Percentiles rank a stretch among this genome's conserved stretches.
These are phyloP conservation scores for Megaleporinus macrocephalus DNA, from an alignment of 2,113 vertebrate genomes.

Conservation along the genomic window DNA sequence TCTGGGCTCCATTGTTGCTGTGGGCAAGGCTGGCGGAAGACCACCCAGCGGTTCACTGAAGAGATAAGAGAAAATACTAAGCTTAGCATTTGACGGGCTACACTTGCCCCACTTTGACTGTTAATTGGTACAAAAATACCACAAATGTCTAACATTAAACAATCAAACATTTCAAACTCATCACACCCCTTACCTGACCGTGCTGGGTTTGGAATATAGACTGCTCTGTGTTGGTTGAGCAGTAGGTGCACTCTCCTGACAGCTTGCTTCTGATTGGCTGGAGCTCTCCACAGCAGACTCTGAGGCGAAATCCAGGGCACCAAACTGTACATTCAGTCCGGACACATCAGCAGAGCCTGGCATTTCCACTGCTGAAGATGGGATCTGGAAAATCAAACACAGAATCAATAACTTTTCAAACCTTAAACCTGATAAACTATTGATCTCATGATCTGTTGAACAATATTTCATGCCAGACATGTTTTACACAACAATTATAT, in stretches of 20 bases:
- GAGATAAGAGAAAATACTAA: not conserved
- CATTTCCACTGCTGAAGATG: conserved; percentile 95
- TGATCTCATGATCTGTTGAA: too few species aligned
- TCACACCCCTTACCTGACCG: conserved; percentile 77
- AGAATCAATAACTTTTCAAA: not conserved
- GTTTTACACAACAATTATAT: too few species aligned
- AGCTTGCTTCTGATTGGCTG: conserved; percentile 74
- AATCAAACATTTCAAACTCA: not conserved
- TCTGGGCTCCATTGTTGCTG: conserved; percentile 67
- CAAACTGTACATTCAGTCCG: conserved; percentile 95
- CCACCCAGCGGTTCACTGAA: conserved; percentile 74
- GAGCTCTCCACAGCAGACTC: conserved; percentile 83
- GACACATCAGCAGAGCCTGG: conserved; percentile 89
- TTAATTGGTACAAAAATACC: not conserved
- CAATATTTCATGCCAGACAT: too few species aligned
- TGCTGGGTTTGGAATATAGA: conserved; percentile 87
- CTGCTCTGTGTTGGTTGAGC: conserved; percentile 74
- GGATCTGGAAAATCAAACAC: conserved; percentile 77
- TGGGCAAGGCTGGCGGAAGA: conserved; percentile 63
- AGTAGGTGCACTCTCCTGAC: conserved; percentile 61
- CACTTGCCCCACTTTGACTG: not conserved
- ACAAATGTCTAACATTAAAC: not conserved
- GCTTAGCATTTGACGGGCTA: not conserved
- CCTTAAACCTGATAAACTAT: too few species aligned
- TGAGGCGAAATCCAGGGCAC: conserved; percentile 93